Base-by-base conservation (phyloP, 2,888 invertebrate genomes). In the Branchellion lobata region DNA sequence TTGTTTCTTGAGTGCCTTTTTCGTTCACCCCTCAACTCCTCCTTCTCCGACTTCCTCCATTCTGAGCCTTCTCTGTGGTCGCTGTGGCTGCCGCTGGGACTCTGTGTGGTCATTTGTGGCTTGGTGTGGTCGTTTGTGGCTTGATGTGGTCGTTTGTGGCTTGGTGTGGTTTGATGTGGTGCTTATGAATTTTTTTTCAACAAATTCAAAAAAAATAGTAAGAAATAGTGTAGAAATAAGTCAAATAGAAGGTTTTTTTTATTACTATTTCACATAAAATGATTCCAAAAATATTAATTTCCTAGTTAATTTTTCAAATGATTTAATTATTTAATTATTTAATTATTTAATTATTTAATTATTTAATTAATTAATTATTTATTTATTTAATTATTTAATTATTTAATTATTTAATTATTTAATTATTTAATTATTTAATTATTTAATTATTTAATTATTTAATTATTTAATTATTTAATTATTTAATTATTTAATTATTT, bases 81-180 rank as follows among this genome's bases (percentile, higher is more conserved):
- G 21, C 61, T 57, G 61, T 57, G 61, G 61, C 24, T 57, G n/a
- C 61, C 21, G 61, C 61, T 57, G 3, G 61, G 61, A 57, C 61
- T 57, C 61, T 57, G 24, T 57, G 61, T 57, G 61, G 5, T 5
- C 21, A n/a, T 57, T 3, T 57, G 61, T 57, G 61, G 5, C 11
- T 57, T 5, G 5, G 24, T 18, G n/a, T 57, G 61, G 18, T 8
- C 18, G 11, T 18, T 47, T 8, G 47, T 14, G 18, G 47, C 11
- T 47, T 8, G 47, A 14, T 8, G 18, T 47, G 47, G 18, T 47
- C 11, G 18, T 47, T 8, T 8, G 47, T 47, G 47, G 8, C 11
- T 14, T 47, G 47, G 18, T 47, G 47, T 14, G 8, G 47, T 14
- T 47, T 8, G 47, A 18, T 47, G 47, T 47, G 47, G n/a, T 65